Percentiles rank a stretch among this genome's conserved stretches.
phyloP scores from a whole-genome alignment of 2,797 vertebrate species.

The Steatocranus sp. region DNA sequence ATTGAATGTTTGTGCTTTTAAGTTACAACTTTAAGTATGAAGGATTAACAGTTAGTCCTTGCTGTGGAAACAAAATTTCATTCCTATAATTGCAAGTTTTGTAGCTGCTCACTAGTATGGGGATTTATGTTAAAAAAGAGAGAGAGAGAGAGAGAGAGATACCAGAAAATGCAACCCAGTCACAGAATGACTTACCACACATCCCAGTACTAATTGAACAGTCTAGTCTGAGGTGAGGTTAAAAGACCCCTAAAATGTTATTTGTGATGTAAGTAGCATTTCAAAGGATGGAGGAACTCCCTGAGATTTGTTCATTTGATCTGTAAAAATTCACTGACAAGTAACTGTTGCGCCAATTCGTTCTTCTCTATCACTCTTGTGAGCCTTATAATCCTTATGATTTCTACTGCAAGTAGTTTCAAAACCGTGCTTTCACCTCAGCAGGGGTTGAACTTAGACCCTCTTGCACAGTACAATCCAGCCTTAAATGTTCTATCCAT shows the following conservation, averaged over 20 bases:
- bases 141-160: accelerated
- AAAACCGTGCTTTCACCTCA: not conserved
- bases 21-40: not conserved
- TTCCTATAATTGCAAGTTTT: not conserved
- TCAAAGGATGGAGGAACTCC: not conserved
- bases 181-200: not conserved
- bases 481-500: not conserved
- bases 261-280: not conserved
- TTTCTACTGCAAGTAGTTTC: not conserved
- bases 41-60: not conserved
- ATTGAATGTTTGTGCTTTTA: not conserved
- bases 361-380: not conserved
- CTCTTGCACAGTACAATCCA: not conserved
- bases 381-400: not conserved
- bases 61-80: not conserved
- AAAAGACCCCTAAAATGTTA: not conserved
- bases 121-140: not conserved
- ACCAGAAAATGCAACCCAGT: not conserved
- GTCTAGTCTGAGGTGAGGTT: not conserved
- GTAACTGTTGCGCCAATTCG: not conserved
- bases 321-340: not conserved
- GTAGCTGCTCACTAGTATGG: not conserved
- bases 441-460: not conserved
- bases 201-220: not conserved
- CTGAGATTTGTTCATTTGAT: not conserved